These are phyloP conservation scores for Pyrrhia umbra DNA, from an alignment of 2,888 invertebrate species.

Conservation along the genomic window DNA sequence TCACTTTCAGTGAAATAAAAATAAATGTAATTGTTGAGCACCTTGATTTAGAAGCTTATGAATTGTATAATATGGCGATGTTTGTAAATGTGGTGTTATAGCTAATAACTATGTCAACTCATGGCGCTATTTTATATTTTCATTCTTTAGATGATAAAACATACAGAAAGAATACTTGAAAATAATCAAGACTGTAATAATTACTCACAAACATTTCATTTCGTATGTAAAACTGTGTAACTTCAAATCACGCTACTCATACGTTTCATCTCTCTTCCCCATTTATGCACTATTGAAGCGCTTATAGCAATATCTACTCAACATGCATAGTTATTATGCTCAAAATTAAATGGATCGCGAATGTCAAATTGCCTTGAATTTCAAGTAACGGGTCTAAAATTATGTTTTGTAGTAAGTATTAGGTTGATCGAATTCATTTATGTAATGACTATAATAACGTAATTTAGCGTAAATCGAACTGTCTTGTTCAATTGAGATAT, in stretches of 20 bases:
- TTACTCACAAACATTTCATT: too few species aligned
- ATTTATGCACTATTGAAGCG: background rate
- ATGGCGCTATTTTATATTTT: conserved; percentile 5
- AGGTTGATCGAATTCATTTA: background rate
- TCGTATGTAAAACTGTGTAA: too few species aligned
- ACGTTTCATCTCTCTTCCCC: too few species aligned
- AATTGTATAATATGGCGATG: conserved; percentile 4
- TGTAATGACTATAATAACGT: background rate
- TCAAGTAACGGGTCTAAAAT: background rate
- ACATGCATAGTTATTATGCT: background rate
- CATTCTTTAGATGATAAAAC: too few species aligned
- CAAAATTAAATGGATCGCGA: conserved; percentile 2
- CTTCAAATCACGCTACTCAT: too few species aligned
- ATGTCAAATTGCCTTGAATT: background rate
- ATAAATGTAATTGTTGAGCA: conserved; percentile 24
- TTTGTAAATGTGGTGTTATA: too few species aligned
- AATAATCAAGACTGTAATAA: too few species aligned
- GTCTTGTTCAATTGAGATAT: background rate
- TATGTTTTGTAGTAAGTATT: background rate
- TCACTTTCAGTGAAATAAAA: conserved; percentile 35
- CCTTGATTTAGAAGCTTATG: conserved; percentile 19
- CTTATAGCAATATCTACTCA: background rate
- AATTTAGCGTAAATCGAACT: background rate
- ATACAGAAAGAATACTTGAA: background rate
- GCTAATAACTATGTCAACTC: background rate